Percentiles rank a stretch among this genome's conserved stretches.
Conservation (phyloP, 2,888 invertebrate species). For the Ischnus inquisitorius region DNA sequence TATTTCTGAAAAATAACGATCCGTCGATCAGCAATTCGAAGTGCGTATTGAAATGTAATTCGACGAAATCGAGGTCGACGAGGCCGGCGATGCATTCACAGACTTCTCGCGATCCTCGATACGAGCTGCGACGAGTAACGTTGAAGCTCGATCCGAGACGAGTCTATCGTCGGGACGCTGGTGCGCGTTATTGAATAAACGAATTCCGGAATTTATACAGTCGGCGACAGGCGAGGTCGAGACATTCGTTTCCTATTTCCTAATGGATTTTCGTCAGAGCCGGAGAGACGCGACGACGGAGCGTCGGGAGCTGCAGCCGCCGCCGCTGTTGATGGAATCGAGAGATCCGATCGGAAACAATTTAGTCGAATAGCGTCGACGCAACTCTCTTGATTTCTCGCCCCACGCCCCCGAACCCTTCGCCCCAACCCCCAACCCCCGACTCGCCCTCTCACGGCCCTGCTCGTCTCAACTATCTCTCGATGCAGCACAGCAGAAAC, state of each 20-base stretch:
- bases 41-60: slow-evolving; percentile 16
- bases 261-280: slow-evolving; percentile 66
- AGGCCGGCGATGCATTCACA: neutral
- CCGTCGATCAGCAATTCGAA: neutral
- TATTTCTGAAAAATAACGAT: neutral
- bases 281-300: slow-evolving; percentile 22
- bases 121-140: neutral
- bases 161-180: neutral
- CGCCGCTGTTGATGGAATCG: slow-evolving; percentile 66
- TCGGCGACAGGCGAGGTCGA: slow-evolving; percentile 28
- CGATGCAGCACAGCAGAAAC: slow-evolving; percentile 24
- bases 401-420: neutral
- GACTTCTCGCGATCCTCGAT: neutral
- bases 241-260: slow-evolving; percentile 72
- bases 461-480: slow-evolving; percentile 56
- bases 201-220: slow-evolving; percentile 19
- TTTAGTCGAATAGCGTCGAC: slow-evolving; percentile 65
- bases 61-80: neutral
- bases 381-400: neutral
- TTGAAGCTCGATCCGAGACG: neutral
- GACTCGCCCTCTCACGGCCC: neutral
- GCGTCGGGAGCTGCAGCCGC: slow-evolving; percentile 9
- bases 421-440: neutral
- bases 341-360: slow-evolving; percentile 74
- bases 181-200: slow-evolving; percentile 8